phyloP scores from a whole-genome alignment of 2,113 vertebrate species.

The Mionectes macconnelli region DNA sequence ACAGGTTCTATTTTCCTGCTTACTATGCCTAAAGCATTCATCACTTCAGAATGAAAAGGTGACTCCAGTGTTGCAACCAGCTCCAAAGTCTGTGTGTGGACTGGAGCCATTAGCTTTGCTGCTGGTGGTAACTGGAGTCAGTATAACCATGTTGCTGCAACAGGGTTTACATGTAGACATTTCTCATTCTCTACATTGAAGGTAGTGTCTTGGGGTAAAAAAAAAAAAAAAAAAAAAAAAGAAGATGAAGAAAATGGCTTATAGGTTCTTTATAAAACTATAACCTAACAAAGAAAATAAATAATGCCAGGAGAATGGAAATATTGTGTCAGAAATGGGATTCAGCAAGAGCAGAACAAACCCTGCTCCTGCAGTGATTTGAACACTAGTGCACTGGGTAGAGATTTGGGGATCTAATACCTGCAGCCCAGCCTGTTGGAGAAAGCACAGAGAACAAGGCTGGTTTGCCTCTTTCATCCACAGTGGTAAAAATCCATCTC shows the following conservation, averaged over 20 bases:
- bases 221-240: too few relatives aligned
- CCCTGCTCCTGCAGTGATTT: neutral
- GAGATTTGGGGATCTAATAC: fast-evolving
- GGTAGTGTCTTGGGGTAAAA: neutral
- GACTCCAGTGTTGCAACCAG: neutral
- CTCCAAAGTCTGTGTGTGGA: neutral
- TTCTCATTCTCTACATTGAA: neutral
- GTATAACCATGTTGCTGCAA: neutral
- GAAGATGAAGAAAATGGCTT: neutral
- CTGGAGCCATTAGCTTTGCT: neutral
- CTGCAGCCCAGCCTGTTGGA: neutral
- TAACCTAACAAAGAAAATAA: neutral
- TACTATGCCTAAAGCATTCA: neutral
- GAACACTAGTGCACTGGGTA: neutral
- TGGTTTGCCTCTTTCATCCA: neutral
- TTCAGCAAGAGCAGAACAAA: neutral
- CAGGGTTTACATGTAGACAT: neutral
- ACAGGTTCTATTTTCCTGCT: constrained; percentile 1
- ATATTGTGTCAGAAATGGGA: neutral
- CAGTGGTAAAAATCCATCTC: neutral
- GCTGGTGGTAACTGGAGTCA: neutral
- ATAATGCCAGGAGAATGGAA: neutral
- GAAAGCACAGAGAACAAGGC: neutral
- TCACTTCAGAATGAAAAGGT: neutral
- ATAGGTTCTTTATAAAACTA: neutral